Conservation (phyloP, 2,797 vertebrate genomes). For the Morus bassanus region DNA sequence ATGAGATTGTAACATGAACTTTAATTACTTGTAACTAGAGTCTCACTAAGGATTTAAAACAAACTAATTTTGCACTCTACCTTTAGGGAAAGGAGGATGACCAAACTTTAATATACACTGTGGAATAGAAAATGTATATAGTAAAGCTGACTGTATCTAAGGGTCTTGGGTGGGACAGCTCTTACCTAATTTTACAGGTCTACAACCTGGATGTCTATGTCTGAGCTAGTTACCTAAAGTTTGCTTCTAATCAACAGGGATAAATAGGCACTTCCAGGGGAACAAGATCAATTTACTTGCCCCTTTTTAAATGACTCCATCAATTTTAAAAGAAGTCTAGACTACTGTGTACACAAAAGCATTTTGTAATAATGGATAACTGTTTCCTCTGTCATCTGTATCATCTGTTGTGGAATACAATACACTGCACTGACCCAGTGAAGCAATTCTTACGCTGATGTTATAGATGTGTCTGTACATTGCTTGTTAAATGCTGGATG, state of each 20-base stretch:
- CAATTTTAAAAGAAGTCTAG: neutral
- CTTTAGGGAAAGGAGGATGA: conserved; percentile 33
- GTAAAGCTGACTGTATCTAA: neutral
- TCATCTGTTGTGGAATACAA: neutral
- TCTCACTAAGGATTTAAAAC: conserved; percentile 33
- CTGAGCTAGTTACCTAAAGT: neutral
- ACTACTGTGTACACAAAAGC: neutral
- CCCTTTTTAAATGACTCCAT: neutral
- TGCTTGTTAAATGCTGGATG: neutral
- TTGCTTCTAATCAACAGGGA: neutral
- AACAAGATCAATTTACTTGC: neutral
- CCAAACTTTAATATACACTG: neutral
- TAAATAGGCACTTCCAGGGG: neutral
- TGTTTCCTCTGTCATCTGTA: neutral
- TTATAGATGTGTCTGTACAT: neutral
- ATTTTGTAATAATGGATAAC: neutral
- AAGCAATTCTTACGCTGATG: neutral
- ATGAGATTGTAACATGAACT: conserved; percentile 19
- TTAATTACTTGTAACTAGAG: conserved; percentile 50
- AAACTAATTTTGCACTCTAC: conserved; percentile 35
- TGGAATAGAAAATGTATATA: neutral
- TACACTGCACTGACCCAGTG: neutral
- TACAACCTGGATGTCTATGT: neutral
- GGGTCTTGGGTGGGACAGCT: neutral
- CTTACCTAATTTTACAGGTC: neutral